A percentile compares a stretch with the other conserved stretches of the same genome.
phyloP scores from a whole-genome alignment of 2,797 vertebrate genomes.

The Acanthornis magna region DNA sequence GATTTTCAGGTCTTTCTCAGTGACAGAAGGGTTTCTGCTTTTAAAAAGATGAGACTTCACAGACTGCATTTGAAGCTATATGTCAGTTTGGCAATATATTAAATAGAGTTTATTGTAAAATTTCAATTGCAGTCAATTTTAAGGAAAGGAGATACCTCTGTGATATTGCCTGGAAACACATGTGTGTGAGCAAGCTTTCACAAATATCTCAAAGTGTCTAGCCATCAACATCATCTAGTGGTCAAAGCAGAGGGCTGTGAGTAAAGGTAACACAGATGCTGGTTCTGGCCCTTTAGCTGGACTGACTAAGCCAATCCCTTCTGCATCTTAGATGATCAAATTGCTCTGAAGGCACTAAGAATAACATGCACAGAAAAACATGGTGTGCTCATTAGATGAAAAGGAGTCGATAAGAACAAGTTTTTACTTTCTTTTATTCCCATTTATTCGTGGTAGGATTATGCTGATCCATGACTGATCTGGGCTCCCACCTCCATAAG shows the following conservation, averaged over 20 bases:
- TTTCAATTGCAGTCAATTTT: conserved; percentile 18
- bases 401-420: not conserved
- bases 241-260: conserved; percentile 21
- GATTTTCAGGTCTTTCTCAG: not conserved
- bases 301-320: not conserved
- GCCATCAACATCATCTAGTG: conserved; percentile 6
- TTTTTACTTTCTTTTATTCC: not conserved
- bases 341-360: not conserved
- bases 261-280: not conserved
- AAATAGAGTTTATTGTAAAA: conserved; percentile 2
- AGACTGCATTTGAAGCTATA: not conserved
- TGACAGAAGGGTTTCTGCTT: not conserved
- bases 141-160: not conserved
- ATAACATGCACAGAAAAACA: not conserved
- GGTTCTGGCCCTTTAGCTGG: not conserved
- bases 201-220: not conserved
- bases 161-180: conserved; percentile 18
- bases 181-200: not conserved
- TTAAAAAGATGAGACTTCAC: conserved; percentile 2
- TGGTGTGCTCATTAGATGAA: not conserved
- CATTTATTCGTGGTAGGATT: not conserved
- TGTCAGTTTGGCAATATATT: not conserved
- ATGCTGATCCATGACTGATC: not conserved
- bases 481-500: not conserved
- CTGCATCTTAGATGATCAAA: not conserved